phyloP scores from a whole-genome alignment of 2,113 vertebrate species.

The Pseudolaguvia tuberculata region DNA sequence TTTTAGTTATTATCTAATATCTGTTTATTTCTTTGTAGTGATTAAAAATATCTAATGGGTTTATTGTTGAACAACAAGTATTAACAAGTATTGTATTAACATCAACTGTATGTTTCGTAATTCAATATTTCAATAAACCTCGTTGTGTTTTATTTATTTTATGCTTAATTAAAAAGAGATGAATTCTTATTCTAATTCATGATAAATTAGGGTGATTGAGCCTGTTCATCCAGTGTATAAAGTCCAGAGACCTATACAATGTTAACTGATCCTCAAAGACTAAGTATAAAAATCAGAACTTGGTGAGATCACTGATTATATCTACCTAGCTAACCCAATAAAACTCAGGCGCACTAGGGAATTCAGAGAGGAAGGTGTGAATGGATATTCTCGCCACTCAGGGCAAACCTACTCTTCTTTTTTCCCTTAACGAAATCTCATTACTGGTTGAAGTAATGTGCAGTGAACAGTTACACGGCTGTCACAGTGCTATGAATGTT shows the following conservation, averaged over 20 bases:
- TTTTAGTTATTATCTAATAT: no score
- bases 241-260: slow-evolving; percentile 46
- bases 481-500: slow-evolving; percentile 21
- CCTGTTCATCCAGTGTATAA: not conserved
- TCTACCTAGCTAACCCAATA: slow-evolving; percentile 13
- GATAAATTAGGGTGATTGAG: not conserved
- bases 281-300: slow-evolving; percentile 26
- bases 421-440: slow-evolving; percentile 48
- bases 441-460: slow-evolving; percentile 40
- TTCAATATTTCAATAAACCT: no score
- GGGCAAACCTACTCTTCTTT: slow-evolving; percentile 9
- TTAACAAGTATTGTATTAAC: not conserved
- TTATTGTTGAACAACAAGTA: no score
- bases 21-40: no score
- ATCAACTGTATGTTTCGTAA: not conserved
- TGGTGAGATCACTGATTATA: not conserved
- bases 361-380: slow-evolving; percentile 9
- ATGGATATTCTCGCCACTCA: slow-evolving; percentile 19
- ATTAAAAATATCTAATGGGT: no score
- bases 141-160: not conserved
- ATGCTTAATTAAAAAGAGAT: not conserved
- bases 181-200: no score
- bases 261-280: slow-evolving; percentile 34
- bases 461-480: slow-evolving; percentile 5
- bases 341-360: slow-evolving; percentile 24